Evolutionary conservation across 1,140 invertebrate genomes (phyloP).

Genomic region (Lasioglossum baleicum): DNA sequence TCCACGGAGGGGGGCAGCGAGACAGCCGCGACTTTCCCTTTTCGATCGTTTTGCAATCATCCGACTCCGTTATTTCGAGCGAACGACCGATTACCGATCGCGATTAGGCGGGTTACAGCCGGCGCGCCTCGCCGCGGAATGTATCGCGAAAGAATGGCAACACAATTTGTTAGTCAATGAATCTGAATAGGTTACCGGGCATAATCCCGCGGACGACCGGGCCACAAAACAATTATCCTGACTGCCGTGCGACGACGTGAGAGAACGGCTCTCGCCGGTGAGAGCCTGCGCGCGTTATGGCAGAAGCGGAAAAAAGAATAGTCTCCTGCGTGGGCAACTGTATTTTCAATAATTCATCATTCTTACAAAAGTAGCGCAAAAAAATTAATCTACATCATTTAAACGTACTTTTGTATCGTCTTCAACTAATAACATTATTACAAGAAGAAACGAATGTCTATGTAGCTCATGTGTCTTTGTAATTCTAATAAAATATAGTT

Average conservation of each 20-base stretch:
- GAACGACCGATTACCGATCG: constrained; percentile 16
- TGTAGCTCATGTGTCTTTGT: too few relatives aligned
- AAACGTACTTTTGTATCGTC: too few relatives aligned
- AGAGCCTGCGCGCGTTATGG: neutral
- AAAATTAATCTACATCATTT: too few relatives aligned
- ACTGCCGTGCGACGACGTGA: neutral
- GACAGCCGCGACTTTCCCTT: too few relatives aligned
- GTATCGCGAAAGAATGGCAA: constrained; percentile 12
- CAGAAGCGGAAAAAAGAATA: neutral
- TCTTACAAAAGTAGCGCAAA: too few relatives aligned
- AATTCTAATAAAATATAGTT: too few relatives aligned
- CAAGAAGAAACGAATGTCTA: too few relatives aligned
- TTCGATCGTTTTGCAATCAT: constrained; percentile 13
- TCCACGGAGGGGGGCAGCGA: too few relatives aligned
- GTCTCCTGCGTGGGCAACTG: neutral
- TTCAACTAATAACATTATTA: too few relatives aligned
- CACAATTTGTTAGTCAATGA: constrained; percentile 43
- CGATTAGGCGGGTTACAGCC: constrained; percentile 22
- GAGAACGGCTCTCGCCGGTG: neutral
- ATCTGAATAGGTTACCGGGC: neutral
- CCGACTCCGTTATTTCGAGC: constrained; percentile 5
- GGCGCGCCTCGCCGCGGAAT: constrained; percentile 23
- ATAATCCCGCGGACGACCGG: neutral
- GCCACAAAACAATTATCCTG: neutral
- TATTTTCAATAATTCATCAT: too few relatives aligned